Evolutionary conservation across 2,113 vertebrate species (phyloP), one percentile per base, ranked within the genome.

Genomic region (Carassius gibelio): DNA sequence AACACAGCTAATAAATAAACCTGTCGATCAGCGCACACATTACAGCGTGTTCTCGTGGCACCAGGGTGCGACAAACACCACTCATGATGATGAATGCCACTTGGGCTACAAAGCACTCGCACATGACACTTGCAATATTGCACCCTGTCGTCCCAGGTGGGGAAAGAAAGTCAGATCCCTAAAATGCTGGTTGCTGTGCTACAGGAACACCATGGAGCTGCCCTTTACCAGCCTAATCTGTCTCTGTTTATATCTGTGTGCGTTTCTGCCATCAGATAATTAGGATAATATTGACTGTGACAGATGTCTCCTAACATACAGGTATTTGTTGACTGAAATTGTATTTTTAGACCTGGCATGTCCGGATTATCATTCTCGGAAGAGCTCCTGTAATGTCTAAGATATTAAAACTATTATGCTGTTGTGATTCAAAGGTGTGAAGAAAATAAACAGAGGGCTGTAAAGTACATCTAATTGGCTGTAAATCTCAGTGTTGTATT

Each of bases 1-100:
- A 87, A 89, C 87, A 87, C 87, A 23, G 76, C 88, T 89, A 85
- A 85, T 90, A 90, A 89, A 89, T 88, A 89, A 90, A 84, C 83
- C 86, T 84, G 89, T 89, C 86, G 71, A 83, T 84, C 84, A 71
- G 85, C 52, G 66, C 21, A 74, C 36, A 68, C 88, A 87, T 89
- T 88, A 85, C 87, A 79, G 84, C 84, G 66, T 83, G 87, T 85
- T 81, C 76, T 84, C 68, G n/a, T 76, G 80, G 87, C 84, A 85
- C 55, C 74, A 55, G 74, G 57, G 83, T 72, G 83, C 79, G 79
- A 85, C 79, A 85, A 82, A 83, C 80, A 83, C 61, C 79, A 85
- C 84, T 83, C 84, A 62, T 57, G 57, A 83, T 79, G 80, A 88
- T 83, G 66, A 85, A 88, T 88, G 66, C 52, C 50, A 57, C 50